Conservation (phyloP, 2,888 invertebrate species). For the Meganola albula region DNA sequence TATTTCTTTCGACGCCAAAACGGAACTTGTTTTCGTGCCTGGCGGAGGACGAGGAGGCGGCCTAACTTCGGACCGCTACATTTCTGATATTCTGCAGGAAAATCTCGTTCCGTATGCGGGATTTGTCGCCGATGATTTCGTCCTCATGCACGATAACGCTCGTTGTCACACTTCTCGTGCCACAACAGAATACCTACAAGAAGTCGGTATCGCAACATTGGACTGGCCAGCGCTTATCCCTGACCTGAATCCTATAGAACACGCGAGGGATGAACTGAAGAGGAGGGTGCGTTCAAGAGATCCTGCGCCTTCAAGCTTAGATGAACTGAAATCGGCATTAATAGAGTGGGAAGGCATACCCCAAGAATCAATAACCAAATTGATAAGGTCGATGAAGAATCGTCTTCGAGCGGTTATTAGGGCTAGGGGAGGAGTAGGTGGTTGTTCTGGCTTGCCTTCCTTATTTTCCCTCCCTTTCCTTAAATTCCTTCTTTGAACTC, state of each 20-base stretch:
- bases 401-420: slow-evolving; percentile 14
- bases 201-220: slow-evolving; percentile 6
- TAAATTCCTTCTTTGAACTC: too few relatives aligned
- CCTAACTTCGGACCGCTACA: slow-evolving; percentile 3
- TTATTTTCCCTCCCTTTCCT: too few relatives aligned
- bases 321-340: slow-evolving; percentile 5
- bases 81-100: slow-evolving; percentile 6
- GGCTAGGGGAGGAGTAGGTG: slow-evolving; percentile 19
- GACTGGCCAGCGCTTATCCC: slow-evolving; percentile 28
- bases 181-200: neutral
- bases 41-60: slow-evolving; percentile 1
- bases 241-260: slow-evolving; percentile 15
- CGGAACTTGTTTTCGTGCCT: too few relatives aligned
- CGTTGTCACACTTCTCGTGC: neutral
- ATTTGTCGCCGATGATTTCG: neutral
- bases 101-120: too few relatives aligned
- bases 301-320: slow-evolving; percentile 7
- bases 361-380: neutral
- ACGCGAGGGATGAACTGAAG: slow-evolving; percentile 14
- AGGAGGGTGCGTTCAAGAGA: slow-evolving; percentile 10
- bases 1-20: slow-evolving; percentile 6
- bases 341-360: slow-evolving; percentile 5
- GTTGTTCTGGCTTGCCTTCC: too few relatives aligned
- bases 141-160: slow-evolving; percentile 5
- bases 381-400: slow-evolving; percentile 4